Percentiles rank a stretch among this genome's conserved stretches.
Conservation (phyloP, 1,140 invertebrate species). For the Brachionus plicatilis region DNA sequence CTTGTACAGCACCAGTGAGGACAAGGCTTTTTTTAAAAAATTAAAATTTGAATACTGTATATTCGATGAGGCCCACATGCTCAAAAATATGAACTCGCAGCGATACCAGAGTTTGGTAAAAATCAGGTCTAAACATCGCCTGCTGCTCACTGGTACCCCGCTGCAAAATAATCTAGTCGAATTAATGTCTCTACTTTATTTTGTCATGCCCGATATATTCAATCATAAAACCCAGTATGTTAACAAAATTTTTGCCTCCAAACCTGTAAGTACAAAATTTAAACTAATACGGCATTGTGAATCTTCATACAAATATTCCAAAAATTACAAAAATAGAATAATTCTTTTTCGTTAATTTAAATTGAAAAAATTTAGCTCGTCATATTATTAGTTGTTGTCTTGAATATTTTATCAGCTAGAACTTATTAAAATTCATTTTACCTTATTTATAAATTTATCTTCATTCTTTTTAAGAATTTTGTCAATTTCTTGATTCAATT, state of each 20-base stretch:
- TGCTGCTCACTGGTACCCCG: conserved; percentile 83
- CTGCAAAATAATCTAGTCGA: conserved; percentile 92
- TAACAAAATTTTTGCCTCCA: conserved; percentile 6
- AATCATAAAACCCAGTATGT: conserved; percentile 27
- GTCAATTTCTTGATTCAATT: too few relatives aligned
- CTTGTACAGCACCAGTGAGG: conserved; percentile 74
- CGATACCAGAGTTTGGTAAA: conserved; percentile 80
- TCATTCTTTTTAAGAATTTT: too few relatives aligned
- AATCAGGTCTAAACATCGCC: conserved; percentile 73
- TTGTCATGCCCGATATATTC: conserved; percentile 92
- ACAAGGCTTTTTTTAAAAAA: conserved; percentile 80
- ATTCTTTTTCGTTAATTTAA: too few relatives aligned
- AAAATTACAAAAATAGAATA: too few relatives aligned
- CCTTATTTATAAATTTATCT: too few relatives aligned
- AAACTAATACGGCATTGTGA: too few relatives aligned
- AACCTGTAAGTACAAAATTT: not conserved
- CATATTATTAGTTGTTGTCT: too few relatives aligned
- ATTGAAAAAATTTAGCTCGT: too few relatives aligned
- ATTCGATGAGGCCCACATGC: conserved; percentile 94
- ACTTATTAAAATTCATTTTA: too few relatives aligned
- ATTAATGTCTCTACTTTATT: conserved; percentile 85
- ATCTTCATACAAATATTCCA: too few relatives aligned
- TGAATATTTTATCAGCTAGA: too few relatives aligned
- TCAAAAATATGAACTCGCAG: conserved; percentile 90
- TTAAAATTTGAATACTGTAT: conserved; percentile 82